Percentiles rank a stretch among this genome's conserved stretches.
These are phyloP conservation scores for Elgaria multicarinata DNA, from an alignment of 2,113 vertebrate genomes.

Conservation along the genomic window DNA sequence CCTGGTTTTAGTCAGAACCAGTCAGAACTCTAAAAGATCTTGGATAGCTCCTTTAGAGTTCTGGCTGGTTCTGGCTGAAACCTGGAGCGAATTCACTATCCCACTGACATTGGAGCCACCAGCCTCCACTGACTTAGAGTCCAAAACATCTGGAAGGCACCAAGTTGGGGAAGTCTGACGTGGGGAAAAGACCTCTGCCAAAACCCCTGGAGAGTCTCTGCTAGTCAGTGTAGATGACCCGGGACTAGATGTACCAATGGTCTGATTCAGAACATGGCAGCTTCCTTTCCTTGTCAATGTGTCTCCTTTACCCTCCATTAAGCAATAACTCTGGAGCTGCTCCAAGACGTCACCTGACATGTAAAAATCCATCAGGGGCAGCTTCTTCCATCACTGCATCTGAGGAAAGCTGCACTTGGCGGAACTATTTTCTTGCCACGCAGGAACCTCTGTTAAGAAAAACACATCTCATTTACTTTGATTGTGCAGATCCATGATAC, in stretches of 20 bases:
- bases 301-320: neutral
- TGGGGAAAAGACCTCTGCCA: neutral
- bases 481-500: neutral
- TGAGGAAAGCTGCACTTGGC: neutral
- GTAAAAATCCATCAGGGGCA: too few relatives aligned
- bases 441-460: neutral
- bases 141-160: too few relatives aligned
- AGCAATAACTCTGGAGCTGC: neutral
- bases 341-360: neutral
- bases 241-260: neutral
- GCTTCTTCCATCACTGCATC: neutral
- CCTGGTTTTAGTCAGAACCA: too few relatives aligned
- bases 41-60: too few relatives aligned
- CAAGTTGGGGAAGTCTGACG: too few relatives aligned
- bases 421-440: neutral
- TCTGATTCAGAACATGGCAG: neutral
- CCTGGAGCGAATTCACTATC: too few relatives aligned
- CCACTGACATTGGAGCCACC: too few relatives aligned
- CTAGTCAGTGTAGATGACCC: neutral
- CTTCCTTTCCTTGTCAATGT: neutral
- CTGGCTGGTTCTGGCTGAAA: too few relatives aligned
- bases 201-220: neutral
- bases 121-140: too few relatives aligned
- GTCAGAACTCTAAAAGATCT: too few relatives aligned
- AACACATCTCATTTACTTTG: neutral